Base-by-base conservation (phyloP, 1,140 invertebrate genomes). In the Eubasilissa regina region DNA sequence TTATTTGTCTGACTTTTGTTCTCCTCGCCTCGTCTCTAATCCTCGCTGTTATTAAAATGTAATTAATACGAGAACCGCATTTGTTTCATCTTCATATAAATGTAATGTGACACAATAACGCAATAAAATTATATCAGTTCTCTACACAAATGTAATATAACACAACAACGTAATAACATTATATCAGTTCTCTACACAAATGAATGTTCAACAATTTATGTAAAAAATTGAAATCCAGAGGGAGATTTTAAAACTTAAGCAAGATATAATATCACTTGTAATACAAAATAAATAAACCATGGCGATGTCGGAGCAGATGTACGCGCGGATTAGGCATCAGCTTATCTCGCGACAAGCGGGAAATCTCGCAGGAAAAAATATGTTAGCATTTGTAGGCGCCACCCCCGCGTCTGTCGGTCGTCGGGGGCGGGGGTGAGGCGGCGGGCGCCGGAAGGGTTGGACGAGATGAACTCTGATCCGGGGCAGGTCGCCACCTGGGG, bases 331-430 rank as follows among this genome's bases (percentile, higher is more conserved):
- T 75, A 75, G 43, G 48, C 56, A 58, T 75, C 73, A 45, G 73
- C 43, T 75, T 75, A 56, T 75, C 51, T 60, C 55, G 48, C 47
- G 68, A 73, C 68, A 55, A 55, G 62, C 75, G 60, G n/a, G 43
- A 66, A 78, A 70, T 78, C 55, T 60, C 66, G 15, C 17, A 72
- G 15, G 43, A 78, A 72, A 78, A 72, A 60, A 70, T 70, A 66
- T 78, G 77, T 78, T 78, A 70, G 64, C 77, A 60, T 72, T 53
- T 72, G 77, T 73, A 78, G 47, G 77, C 15, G 10, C n/a, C 44
- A 45, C 66, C 43, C n/a, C 1, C 8, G 45, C 19, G 21, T 25
- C 19, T 25, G 15, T 21, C 19, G 15, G 60, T 11, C 13, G 58
- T 9, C 25, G 17, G 58, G 25, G 15, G 12, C 0, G 0, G 58